Evolutionary conservation across 2,113 vertebrate species (phyloP).

Genomic region (Sinocyclocheilus maitianheensis): DNA sequence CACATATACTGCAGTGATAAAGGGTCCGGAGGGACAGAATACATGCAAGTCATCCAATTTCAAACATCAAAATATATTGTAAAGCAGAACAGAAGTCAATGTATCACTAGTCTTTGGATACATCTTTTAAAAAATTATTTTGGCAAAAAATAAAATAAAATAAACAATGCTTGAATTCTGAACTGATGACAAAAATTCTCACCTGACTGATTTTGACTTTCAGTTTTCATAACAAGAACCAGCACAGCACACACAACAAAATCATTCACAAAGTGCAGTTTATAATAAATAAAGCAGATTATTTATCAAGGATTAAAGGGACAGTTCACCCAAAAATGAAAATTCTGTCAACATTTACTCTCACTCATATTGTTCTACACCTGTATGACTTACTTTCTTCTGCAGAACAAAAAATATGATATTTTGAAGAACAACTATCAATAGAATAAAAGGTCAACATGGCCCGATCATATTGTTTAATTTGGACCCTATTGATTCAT

Average conservation of each 20-base stretch:
- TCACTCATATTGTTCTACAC: too few species aligned
- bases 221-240: not conserved
- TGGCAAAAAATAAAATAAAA: not conserved
- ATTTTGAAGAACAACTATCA: not conserved
- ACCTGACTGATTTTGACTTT: not conserved
- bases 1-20: constrained; percentile 24
- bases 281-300: not conserved
- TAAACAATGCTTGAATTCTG: not conserved
- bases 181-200: not conserved
- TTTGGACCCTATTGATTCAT: too few species aligned
- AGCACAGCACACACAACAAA: not conserved
- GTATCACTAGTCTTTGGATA: not conserved
- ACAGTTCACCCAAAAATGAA: not conserved
- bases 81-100: constrained; percentile 8
- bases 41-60: constrained; percentile 15
- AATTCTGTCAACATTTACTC: not conserved
- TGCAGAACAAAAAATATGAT: not conserved
- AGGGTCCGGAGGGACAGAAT: not conserved
- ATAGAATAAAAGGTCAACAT: not conserved
- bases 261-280: not conserved
- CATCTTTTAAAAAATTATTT: not conserved
- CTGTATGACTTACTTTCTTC: not conserved
- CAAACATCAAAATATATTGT: not conserved
- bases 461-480: too few species aligned
- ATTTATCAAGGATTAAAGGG: not conserved